Base-by-base conservation (phyloP, 2,888 invertebrate genomes). In the Griposia aprilina region DNA sequence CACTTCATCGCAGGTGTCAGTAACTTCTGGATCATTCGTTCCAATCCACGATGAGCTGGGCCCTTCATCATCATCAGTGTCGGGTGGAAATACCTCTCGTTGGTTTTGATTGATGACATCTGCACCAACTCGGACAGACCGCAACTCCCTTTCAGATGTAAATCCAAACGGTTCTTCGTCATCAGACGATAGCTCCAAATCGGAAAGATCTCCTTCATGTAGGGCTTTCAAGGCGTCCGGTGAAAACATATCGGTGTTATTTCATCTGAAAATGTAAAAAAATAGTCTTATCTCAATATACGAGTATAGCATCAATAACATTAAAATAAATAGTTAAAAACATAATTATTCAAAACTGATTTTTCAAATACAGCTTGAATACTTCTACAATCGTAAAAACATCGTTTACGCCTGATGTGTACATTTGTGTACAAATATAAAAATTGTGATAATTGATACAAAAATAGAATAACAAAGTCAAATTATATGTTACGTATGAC, bases 371-470 rank as follows among this genome's bases (percentile, higher is more conserved):
- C n/a, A 57, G 41, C 41, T 41, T 41, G 41, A 41, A 41, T 41
- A 41, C 41, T 41, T 41, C 41, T 4, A 41, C 41, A 57, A 57
- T 2, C 57, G 57, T n/a, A 57, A 57, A 57, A 57, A 57, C 57
- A n/a, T 57, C 5, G 57, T 57, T 57, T 57, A 57, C 57, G 57
- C 57, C 57, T 57, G 57, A 57, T 57, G 57, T 57, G 57, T 57
- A 57, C 13, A 57, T 23, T 57, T 57, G 57, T 57, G 57, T 57
- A 57, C 57, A 57, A 57, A 3, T 57, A 57, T 57, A 57, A 57
- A 57, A 57, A 23, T 3, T n/a, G 11, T 11, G 57, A 3, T 57
- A n/a, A 3, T 57, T 0, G 57, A 2, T 57, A 57, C 57, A n/a
- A 57, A n/a, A 57, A 57, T 52, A 52, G 52, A 23, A 52, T 17